These are phyloP conservation scores for Thereva unica DNA, from an alignment of 2,888 invertebrate species.

Conservation along the genomic window DNA sequence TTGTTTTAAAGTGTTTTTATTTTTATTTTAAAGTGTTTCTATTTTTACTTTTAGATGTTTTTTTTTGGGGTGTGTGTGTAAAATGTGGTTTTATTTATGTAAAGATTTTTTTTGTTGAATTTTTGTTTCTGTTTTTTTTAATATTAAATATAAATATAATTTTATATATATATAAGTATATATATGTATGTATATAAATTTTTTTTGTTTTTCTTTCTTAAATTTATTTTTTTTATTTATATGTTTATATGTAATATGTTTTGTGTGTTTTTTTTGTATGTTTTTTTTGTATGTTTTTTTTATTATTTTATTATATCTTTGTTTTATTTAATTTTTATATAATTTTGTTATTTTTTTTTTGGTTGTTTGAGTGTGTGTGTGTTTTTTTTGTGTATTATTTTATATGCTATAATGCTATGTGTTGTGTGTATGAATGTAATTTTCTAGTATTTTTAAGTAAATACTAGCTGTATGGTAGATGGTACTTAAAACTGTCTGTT, in stretches of 20 bases:
- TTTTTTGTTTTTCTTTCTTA: neutral
- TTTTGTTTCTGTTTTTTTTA: no score
- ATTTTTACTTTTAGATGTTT: no score
- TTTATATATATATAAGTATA: no score
- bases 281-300: neutral
- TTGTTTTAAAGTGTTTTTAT: no score
- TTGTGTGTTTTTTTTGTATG: neutral
- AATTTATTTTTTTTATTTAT: neutral
- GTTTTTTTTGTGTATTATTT: conserved; percentile 26
- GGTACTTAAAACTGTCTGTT: conserved; percentile 59
- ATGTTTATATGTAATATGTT: neutral
- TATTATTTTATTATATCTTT: neutral
- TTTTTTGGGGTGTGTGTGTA: no score
- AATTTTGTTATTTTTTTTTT: neutral
- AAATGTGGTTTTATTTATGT: no score
- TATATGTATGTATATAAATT: neutral
- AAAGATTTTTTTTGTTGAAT: no score
- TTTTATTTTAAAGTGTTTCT: no score
- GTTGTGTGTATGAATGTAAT: conserved; percentile 25
- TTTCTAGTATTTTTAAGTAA: conserved; percentile 45
- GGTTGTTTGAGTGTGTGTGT: neutral
- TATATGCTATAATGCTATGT: conserved; percentile 29
- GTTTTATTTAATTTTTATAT: neutral
- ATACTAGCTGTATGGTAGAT: conserved; percentile 58
- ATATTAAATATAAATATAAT: no score